Evolutionary conservation across 2,113 vertebrate genomes (phyloP), one percentile per base, ranked within the genome.

Genomic region (Oreocharis arfaki): DNA sequence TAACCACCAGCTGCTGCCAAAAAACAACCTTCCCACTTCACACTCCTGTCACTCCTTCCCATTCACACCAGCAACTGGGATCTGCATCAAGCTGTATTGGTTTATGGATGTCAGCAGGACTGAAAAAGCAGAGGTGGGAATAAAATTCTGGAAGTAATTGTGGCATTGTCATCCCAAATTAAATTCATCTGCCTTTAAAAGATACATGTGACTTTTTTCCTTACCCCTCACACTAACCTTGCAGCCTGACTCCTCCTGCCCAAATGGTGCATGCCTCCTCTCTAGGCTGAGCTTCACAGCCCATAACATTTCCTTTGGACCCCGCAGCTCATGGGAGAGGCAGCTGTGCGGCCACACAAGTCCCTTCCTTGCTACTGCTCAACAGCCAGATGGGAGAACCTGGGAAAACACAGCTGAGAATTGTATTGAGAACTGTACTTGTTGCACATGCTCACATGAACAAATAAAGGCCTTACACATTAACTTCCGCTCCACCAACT

Each of bases 271-370:
- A 30, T 57, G 57, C 50, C 44, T 78, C 23, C 30, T 50, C 37
- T 57, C 87, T n/a, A 49, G 33, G 46, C 37, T 57, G 55, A 74
- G 37, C 52, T 81, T 65, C 64, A 64, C 17, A 53, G 41, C 18
- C 27, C 5, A 0, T 7, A 78, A 49, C 23, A 41, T 41, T 77
- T 56, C 16, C 50, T 77, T 57, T 49, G 44, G 42, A 84, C 35
- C 13, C 26, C 26, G 2, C 10, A 67, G 52, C 20, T 82, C 42
- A 11, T 18, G 32, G 33, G 84, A 44, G 37, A 57, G 24, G 47
- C 1, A 4, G 37, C 27, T 81, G 11, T 75, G 28, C 0, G 0
- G 42, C 42, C 53, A 59, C 30, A 27, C 11, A 59, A 46, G 39
- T 46, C 33, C 71, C 37, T 13, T 11, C 10, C 41, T 79, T 59